A percentile compares a stretch with the other conserved stretches of the same genome.
phyloP scores from a whole-genome alignment of 2,797 vertebrate genomes.

The Poliocrania exsul region DNA sequence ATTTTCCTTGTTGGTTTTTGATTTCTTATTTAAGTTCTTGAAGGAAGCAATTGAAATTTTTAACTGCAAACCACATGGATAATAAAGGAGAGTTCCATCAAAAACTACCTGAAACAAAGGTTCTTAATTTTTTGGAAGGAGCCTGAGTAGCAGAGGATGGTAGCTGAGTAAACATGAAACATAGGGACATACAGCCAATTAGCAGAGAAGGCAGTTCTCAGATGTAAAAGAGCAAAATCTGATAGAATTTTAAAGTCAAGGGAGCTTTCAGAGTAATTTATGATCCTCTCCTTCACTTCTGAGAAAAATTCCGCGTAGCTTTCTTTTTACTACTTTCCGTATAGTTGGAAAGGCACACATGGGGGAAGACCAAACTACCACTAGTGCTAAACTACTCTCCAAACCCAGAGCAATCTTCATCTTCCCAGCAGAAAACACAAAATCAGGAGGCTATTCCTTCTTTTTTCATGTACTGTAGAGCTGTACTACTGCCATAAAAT shows the following conservation, averaged over 20 bases:
- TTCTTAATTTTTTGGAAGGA: not conserved
- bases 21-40: conserved; percentile 54
- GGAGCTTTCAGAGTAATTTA: not conserved
- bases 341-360: not conserved
- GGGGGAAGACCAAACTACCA: not conserved
- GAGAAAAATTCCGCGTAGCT: not conserved
- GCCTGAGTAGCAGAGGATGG: not conserved
- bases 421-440: not conserved
- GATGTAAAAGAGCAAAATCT: not conserved
- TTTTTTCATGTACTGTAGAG: not conserved
- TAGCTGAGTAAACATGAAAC: not conserved
- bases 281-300: not conserved
- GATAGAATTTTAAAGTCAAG: not conserved
- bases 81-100: not conserved
- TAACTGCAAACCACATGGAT: not conserved
- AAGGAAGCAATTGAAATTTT: conserved; percentile 3
- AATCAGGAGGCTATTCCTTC: not conserved
- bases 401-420: not conserved
- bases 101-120: not conserved
- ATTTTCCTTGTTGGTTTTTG: conserved; percentile 43
- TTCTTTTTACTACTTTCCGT: not conserved
- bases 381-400: not conserved
- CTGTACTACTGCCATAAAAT: not conserved
- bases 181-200: not conserved
- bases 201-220: not conserved